Conservation (phyloP, 2,888 invertebrate genomes). For the Eristalis arbustorum region DNA sequence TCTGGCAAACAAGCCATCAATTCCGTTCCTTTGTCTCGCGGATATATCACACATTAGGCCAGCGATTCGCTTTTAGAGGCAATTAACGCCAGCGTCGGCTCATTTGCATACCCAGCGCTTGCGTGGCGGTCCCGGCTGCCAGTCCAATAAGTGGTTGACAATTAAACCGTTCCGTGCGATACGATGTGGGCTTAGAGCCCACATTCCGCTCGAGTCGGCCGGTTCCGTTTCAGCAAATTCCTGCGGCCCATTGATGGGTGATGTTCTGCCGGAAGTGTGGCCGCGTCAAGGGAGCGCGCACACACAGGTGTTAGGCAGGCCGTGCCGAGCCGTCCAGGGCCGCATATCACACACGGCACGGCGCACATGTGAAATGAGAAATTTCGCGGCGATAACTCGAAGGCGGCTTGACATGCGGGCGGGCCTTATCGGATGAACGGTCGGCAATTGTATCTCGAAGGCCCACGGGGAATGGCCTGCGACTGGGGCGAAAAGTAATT, state of each 20-base stretch:
- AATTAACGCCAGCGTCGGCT: conserved; percentile 55
- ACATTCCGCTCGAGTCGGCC: conserved; percentile 41
- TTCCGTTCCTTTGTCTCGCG: conserved; percentile 41
- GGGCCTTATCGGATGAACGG: conserved; percentile 15
- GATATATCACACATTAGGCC: conserved; percentile 20
- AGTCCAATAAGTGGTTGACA: conserved; percentile 32
- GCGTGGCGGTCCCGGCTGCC: background rate
- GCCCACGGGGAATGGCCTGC: background rate
- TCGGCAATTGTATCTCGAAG: conserved; percentile 16
- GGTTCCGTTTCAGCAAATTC: conserved; percentile 61
- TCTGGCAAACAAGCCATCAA: conserved; percentile 21
- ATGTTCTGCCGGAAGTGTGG: conserved; percentile 48
- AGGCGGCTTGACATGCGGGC: conserved; percentile 32
- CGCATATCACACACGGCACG: background rate
- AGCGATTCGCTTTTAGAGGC: conserved; percentile 54
- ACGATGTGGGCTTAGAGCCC: conserved; percentile 49
- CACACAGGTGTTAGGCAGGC: conserved; percentile 15
- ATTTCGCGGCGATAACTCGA: conserved; percentile 22
- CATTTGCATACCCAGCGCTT: conserved; percentile 46
- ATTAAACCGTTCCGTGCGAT: conserved; percentile 43
- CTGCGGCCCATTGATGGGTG: conserved; percentile 58
- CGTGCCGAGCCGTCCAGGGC: background rate
- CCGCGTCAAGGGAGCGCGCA: conserved; percentile 27
- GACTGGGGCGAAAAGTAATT: conserved; percentile 5
- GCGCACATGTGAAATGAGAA: background rate